phyloP scores from a whole-genome alignment of 2,797 vertebrate genomes.

The Carapus acus region DNA sequence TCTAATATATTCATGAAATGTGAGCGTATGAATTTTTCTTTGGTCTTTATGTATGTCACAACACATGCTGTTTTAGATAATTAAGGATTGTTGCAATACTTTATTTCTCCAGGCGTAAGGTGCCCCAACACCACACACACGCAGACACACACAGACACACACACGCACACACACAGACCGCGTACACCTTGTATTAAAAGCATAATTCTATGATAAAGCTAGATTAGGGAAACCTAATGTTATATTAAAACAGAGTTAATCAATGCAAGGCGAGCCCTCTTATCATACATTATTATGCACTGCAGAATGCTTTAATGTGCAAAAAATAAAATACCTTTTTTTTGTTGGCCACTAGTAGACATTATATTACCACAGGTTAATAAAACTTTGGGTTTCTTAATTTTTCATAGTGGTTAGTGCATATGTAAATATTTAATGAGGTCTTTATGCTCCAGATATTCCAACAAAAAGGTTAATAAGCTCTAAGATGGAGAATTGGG shows the following conservation, averaged over 20 bases:
- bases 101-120: constrained; percentile 69
- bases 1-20: constrained; percentile 57
- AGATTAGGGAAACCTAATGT: constrained; percentile 78
- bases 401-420: constrained; percentile 76
- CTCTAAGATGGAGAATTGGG: constrained; percentile 63
- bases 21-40: constrained; percentile 39
- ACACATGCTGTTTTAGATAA: constrained; percentile 53
- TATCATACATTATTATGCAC: constrained; percentile 73
- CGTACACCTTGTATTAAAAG: constrained; percentile 69
- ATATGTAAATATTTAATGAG: constrained; percentile 78
- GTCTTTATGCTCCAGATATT: constrained; percentile 74
- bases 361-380: constrained; percentile 78
- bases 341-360: constrained; percentile 63
- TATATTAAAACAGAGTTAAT: constrained; percentile 77
- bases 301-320: constrained; percentile 71
- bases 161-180: no score
- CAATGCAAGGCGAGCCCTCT: constrained; percentile 65
- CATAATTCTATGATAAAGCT: constrained; percentile 74
- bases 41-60: constrained; percentile 38
- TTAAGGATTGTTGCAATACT: constrained; percentile 57
- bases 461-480: constrained; percentile 75
- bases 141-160: no score
- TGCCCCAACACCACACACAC: constrained; percentile 23
- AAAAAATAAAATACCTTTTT: constrained; percentile 57
- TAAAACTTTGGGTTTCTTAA: constrained; percentile 75